Base-by-base conservation (phyloP, 2,797 vertebrate genomes). In the Esox masquinongy region DNA sequence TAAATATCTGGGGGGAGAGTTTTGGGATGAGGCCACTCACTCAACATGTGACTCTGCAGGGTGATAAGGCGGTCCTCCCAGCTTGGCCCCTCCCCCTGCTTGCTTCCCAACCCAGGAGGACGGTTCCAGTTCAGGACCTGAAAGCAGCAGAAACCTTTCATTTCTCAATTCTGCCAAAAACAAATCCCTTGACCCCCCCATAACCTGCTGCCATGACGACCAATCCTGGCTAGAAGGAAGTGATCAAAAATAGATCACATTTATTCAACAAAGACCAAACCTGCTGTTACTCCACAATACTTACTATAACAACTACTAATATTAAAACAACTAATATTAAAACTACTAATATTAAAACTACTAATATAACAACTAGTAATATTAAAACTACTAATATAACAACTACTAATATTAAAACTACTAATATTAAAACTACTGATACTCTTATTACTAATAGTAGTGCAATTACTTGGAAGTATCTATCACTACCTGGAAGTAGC, bases 41-140 rank as follows among this genome's bases (percentile, higher is more conserved):
- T 96, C 24, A 99, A 84, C 98, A 99, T 98, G 86, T 94, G 94
- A 77, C 96, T 95, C 14, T 96, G 92, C 5, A 98, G 94, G 8
- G 88, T 68, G 43, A 98, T 77, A 43, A 97, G 92, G 12, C 88
- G 93, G 1, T 96, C 94, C 76, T 96, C 95, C 78, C 94, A 89
- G 66, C 80, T 87, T 9, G 64, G 86, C 4, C 77, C 75, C 2
- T 93, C 93, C 0, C 87, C 88, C 83, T 88, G 75, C 0, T 92
- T 86, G 0, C 75, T 86, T 0, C 82, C 84, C 0, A 88, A 14
- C 22, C 56, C 56, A 6, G 56, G 88, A 0, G 89, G 92, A 6
- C 94, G 93, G 88, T 96, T 95, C 0, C 95, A 94, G 79, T 99
- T 99, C 59, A 99, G 96, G 72, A 98, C 91, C 79, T 93, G 94